Evolutionary conservation across 2,888 invertebrate species (phyloP), one percentile per base, ranked within the genome.

Genomic region (Epiperipatus broadwayi): DNA sequence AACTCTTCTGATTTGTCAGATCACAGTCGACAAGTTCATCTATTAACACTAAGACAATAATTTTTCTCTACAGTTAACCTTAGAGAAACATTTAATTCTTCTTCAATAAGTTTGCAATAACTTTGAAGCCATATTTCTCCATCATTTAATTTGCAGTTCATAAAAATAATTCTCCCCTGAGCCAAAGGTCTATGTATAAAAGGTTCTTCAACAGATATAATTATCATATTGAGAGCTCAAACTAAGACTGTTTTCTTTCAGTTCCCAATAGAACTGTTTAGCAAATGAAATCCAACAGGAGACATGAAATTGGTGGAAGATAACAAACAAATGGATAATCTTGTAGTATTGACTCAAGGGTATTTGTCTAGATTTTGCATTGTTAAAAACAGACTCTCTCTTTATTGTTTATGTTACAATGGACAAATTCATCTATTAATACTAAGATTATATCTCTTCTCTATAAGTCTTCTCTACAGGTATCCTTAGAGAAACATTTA

Each of bases 231-330:
- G 59, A 50, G 52, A 41, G 43, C 50, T 46, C n/a, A 51, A 43
- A 12, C 42, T 43, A 7, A 51, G 37, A 29, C 44, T 35, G 7
- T 44, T 47, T 1, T 84, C 81, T 4, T 75, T 70, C 43, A 85
- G 65, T 57, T 85, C 83, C 43, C 84, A 77, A 2, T 91, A 93
- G 43, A 83, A 73, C 55, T 89, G 87, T 68, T 83, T 76, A 0
- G 89, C 83, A 49, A 85, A 91, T 0, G 93, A 93, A 71, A 93
- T 89, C 95, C 93, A 95, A 63, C 95, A 95, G 55, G 76, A 78
- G 5, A 87, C 63, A 45, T 65, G 57, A 49, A 67, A 66, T 48
- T 79, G 75, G 52, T 91, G 89, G 37, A 93, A 64, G 1, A 79
- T 80, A 50, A 93, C 69, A 4, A 80, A 75, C 3, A 91, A 63